These are phyloP conservation scores for Trachops cirrhosus DNA, from an alignment of 2,797 vertebrate species.

Conservation along the genomic window DNA sequence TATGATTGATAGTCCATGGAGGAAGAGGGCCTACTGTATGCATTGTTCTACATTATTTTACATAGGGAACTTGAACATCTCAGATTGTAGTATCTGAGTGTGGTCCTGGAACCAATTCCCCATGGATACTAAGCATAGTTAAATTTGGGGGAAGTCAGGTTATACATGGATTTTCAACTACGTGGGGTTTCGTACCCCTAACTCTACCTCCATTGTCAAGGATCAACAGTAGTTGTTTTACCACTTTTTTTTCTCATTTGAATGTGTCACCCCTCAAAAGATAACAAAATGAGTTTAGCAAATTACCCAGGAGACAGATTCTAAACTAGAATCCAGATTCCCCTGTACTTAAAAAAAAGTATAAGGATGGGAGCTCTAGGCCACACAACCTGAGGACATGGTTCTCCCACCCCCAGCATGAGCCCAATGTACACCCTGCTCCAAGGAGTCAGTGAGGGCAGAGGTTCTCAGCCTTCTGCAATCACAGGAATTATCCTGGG, in stretches of 20 bases:
- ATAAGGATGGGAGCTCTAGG: background rate
- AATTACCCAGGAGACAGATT: conserved; percentile 2
- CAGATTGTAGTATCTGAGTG: background rate
- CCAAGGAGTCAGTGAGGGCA: background rate
- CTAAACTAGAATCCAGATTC: background rate
- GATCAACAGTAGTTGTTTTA: background rate
- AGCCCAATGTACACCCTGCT: background rate
- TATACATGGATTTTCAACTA: background rate
- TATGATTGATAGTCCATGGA: background rate
- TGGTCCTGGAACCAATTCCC: background rate
- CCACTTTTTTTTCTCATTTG: background rate
- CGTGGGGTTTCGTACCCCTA: background rate
- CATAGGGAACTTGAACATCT: background rate
- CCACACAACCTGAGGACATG: background rate
- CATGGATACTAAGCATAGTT: background rate
- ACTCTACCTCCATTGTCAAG: background rate
- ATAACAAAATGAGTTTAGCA: background rate
- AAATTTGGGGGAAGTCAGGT: background rate
- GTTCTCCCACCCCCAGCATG: background rate
- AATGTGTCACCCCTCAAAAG: background rate
- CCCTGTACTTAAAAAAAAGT: no score
- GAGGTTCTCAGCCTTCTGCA: background rate
- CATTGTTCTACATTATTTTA: background rate
- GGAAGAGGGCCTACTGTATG: background rate
- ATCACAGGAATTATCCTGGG: background rate